Percentiles rank a stretch among this genome's conserved stretches.
These are phyloP conservation scores for Archips crataeganus DNA, from an alignment of 2,888 invertebrate species.

Conservation along the genomic window DNA sequence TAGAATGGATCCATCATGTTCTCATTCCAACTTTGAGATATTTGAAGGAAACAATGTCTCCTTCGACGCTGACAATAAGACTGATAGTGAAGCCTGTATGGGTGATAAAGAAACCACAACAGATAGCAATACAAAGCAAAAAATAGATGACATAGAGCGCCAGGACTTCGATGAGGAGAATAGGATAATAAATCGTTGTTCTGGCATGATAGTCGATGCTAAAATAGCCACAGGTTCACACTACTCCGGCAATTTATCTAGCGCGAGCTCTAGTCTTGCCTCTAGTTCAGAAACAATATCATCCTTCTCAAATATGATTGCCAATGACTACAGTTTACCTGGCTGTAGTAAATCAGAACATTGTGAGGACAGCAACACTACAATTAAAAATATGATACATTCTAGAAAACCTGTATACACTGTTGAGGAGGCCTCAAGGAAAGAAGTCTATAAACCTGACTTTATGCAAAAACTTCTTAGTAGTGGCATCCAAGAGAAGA, in stretches of 20 bases:
- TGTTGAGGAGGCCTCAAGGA: slow-evolving; percentile 51
- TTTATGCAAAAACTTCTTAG: slow-evolving; percentile 78
- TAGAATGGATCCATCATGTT: slow-evolving; percentile 81
- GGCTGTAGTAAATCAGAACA: slow-evolving; percentile 74
- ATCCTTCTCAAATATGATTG: slow-evolving; percentile 63
- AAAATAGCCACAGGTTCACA: slow-evolving; percentile 63
- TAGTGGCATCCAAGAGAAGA: slow-evolving; percentile 72
- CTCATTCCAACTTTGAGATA: slow-evolving; percentile 68
- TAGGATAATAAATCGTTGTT: slow-evolving; percentile 74
- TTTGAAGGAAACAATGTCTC: slow-evolving; percentile 63
- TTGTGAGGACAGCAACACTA: slow-evolving; percentile 70
- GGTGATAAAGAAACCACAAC: slow-evolving; percentile 55
- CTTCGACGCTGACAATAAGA: slow-evolving; percentile 71
- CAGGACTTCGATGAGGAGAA: slow-evolving; percentile 82
- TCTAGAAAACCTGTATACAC: slow-evolving; percentile 57
- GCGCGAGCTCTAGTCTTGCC: slow-evolving; percentile 72
- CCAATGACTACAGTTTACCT: slow-evolving; percentile 68
- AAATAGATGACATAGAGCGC: slow-evolving; percentile 77
- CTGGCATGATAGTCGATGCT: slow-evolving; percentile 72
- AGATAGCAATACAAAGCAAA: slow-evolving; percentile 60
- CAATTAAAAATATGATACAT: slow-evolving; percentile 74
- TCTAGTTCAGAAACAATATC: slow-evolving; percentile 80
- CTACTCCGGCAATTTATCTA: slow-evolving; percentile 69
- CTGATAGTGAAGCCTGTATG: slow-evolving; percentile 64
- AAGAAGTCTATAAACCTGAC: slow-evolving; percentile 59